A percentile compares a stretch with the other conserved stretches of the same genome.
phyloP scores from a whole-genome alignment of 2,113 vertebrate genomes.

The Grallaria varia region DNA sequence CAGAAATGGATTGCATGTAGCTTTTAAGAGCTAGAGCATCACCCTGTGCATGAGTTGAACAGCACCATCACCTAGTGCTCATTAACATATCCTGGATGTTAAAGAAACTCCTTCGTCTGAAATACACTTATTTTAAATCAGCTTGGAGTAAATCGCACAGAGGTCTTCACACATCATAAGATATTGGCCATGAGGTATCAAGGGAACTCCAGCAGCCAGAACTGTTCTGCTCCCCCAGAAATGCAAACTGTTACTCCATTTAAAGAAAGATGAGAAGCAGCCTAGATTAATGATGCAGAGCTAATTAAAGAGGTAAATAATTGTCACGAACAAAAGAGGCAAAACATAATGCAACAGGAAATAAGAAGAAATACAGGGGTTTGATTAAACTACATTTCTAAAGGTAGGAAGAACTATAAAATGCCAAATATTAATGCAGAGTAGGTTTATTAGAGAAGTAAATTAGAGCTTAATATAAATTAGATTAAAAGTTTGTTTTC shows the following conservation, averaged over 20 bases:
- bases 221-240: background rate
- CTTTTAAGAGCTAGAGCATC: background rate
- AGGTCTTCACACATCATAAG: background rate
- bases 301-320: constrained; percentile 71
- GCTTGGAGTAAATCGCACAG: background rate
- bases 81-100: background rate
- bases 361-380: constrained; percentile 23
- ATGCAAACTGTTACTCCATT: background rate
- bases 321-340: background rate
- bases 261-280: constrained; percentile 7
- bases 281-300: constrained; percentile 43
- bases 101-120: background rate
- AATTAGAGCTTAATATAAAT: constrained; percentile 55
- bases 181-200: background rate
- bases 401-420: constrained; percentile 59
- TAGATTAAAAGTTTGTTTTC: constrained; percentile 30
- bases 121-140: background rate
- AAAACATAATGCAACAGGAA: constrained; percentile 23
- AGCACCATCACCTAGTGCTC: background rate
- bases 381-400: constrained; percentile 47
- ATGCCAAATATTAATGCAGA: constrained; percentile 37
- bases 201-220: background rate
- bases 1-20: background rate
- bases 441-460: constrained; percentile 56
- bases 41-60: background rate